Evolutionary conservation across 2,113 vertebrate species (phyloP).

Genomic region (human): GRCh38 chr18:56863001-56863500

Average conservation of each 20-base stretch:
- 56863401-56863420: not conserved
- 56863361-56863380: not conserved
- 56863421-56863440: not conserved
- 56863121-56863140: slow-evolving; percentile 56
- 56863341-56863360: not conserved
- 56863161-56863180: not conserved
- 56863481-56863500: not conserved
- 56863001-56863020: slow-evolving; percentile 61
- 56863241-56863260: slow-evolving; percentile 27
- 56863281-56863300: slow-evolving; percentile 7
- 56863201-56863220: not conserved
- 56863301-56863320: slow-evolving; percentile 29
- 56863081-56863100: slow-evolving; percentile 74
- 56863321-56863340: not conserved
- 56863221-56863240: slow-evolving; percentile 19
- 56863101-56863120: slow-evolving; percentile 67
- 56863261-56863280: slow-evolving; percentile 25
- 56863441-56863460: not conserved
- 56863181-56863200: not conserved
- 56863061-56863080: slow-evolving; percentile 74
- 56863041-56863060: slow-evolving; percentile 65
- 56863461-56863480: not conserved
- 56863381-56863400: slow-evolving; percentile 8
- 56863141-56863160: slow-evolving; percentile 47
- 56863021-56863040: slow-evolving; percentile 59